phyloP scores from a whole-genome alignment of 2,888 invertebrate species.

The Cybosia mesomella region DNA sequence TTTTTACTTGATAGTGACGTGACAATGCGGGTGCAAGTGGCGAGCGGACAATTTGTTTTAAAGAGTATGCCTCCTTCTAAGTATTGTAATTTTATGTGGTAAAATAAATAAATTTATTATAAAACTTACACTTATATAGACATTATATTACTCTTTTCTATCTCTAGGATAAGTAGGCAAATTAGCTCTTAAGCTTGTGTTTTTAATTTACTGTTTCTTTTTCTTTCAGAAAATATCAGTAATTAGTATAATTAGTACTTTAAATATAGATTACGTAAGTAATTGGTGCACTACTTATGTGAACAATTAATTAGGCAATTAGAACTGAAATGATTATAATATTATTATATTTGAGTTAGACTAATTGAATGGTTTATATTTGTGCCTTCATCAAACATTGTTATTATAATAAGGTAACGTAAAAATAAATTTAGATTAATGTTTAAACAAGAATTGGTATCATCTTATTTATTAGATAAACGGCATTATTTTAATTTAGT shows the following conservation, averaged over 20 bases:
- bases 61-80: too few relatives aligned
- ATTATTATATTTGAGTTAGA: not conserved
- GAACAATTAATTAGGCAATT: not conserved
- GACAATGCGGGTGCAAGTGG: not conserved
- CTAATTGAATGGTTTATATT: constrained; percentile 5
- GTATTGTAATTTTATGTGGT: too few relatives aligned
- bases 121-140: too few relatives aligned
- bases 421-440: not conserved
- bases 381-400: not conserved
- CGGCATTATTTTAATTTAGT: too few relatives aligned
- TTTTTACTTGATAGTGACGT: not conserved
- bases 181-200: not conserved
- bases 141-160: too few relatives aligned
- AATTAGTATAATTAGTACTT: not conserved
- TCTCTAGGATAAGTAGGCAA: too few relatives aligned
- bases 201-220: not conserved
- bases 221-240: not conserved
- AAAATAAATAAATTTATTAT: too few relatives aligned
- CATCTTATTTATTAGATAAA: too few relatives aligned
- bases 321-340: not conserved
- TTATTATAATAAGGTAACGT: not conserved
- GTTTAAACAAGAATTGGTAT: too few relatives aligned
- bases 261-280: constrained; percentile 2
- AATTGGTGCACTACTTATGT: not conserved
- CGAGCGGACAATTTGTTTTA: too few relatives aligned